These are phyloP conservation scores for Festucalex cinctus DNA, from an alignment of 2,113 vertebrate genomes.

Conservation along the genomic window DNA sequence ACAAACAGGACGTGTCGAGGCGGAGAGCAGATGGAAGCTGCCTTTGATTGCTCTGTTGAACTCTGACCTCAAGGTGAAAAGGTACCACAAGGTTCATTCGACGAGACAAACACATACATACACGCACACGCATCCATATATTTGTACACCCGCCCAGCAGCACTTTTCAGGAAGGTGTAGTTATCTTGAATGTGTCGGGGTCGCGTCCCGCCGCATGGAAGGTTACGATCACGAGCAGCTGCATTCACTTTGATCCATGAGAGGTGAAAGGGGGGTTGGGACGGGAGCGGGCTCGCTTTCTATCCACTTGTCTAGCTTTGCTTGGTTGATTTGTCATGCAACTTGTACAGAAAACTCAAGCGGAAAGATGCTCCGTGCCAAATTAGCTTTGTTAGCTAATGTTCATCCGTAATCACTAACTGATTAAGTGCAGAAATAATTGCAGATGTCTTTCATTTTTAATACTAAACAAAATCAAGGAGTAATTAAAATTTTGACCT, in stretches of 20 bases:
- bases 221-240: constrained; percentile 73
- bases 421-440: too few species aligned
- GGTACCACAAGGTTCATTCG: constrained; percentile 57
- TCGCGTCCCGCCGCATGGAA: constrained; percentile 52
- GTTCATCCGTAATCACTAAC: too few species aligned
- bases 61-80: constrained; percentile 69
- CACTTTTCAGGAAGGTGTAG: constrained; percentile 37
- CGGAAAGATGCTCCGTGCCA: background rate
- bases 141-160: constrained; percentile 35
- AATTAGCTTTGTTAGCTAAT: too few species aligned
- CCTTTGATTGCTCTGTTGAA: constrained; percentile 73
- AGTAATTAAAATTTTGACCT: too few species aligned
- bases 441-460: too few species aligned
- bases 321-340: background rate
- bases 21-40: constrained; percentile 64
- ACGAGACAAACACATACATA: constrained; percentile 43
- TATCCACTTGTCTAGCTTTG: background rate
- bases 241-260: constrained; percentile 67
- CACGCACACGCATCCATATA: background rate
- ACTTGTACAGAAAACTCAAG: background rate
- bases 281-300: background rate
- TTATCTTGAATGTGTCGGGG: constrained; percentile 28
- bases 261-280: background rate
- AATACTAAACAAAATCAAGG: too few species aligned
- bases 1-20: constrained; percentile 59